Percentiles rank a stretch among this genome's conserved stretches.
These are phyloP conservation scores for Sminthurinus signatus DNA, from an alignment of 1,140 invertebrate genomes.

Conservation along the genomic window DNA sequence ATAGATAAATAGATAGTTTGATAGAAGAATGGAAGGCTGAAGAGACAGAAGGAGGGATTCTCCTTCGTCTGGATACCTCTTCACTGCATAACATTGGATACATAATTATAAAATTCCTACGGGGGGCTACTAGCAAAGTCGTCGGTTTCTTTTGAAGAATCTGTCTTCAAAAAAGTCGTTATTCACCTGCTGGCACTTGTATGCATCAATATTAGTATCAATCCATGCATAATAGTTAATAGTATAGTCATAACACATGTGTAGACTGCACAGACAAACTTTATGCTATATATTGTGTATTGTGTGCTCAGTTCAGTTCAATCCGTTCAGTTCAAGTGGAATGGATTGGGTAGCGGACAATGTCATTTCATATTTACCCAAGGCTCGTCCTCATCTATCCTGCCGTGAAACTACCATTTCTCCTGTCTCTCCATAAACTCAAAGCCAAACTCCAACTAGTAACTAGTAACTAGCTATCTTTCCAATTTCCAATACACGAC, in stretches of 20 bases:
- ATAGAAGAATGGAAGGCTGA: neutral
- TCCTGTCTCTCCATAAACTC: neutral
- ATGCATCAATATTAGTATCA: too few species aligned
- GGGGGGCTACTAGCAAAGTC: constrained; percentile 29
- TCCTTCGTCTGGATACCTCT: too few species aligned
- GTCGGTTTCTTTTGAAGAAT: constrained; percentile 41
- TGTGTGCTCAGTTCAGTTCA: constrained; percentile 22
- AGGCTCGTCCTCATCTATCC: constrained; percentile 19
- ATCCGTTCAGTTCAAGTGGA: constrained; percentile 23
- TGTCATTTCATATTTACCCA: constrained; percentile 34
- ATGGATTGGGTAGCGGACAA: constrained; percentile 30
- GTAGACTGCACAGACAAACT: too few species aligned
- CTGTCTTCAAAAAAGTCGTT: too few species aligned
- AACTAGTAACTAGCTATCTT: too few species aligned
- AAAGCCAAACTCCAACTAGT: too few species aligned
- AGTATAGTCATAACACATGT: too few species aligned
- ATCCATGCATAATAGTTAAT: too few species aligned
- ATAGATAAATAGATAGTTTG: too few species aligned
- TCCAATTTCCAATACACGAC: too few species aligned
- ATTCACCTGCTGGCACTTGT: constrained; percentile 40
- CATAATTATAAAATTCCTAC: constrained; percentile 42
- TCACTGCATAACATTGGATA: too few species aligned
- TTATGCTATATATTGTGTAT: too few species aligned
- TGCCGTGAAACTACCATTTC: constrained; percentile 25
- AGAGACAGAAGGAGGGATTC: neutral